A percentile compares a stretch with the other conserved stretches of the same genome.
Conservation (phyloP, 2,797 vertebrate genomes). For the Myotis vivesi region DNA sequence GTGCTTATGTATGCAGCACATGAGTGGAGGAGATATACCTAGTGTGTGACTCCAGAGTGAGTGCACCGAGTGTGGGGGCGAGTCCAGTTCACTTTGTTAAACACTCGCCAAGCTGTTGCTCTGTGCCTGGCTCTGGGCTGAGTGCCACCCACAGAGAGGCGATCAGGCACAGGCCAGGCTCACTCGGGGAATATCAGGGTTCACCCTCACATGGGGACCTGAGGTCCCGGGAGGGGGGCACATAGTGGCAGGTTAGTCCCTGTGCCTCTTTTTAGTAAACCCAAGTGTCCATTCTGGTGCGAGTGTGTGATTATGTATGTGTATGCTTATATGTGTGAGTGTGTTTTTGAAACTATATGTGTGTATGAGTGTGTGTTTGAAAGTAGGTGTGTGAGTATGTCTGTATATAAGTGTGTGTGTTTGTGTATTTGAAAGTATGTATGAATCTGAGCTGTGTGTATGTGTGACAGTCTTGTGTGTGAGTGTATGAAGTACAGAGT, state of each 20-base stretch:
- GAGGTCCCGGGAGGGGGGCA: background rate
- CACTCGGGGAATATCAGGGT: background rate
- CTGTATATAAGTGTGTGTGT: background rate
- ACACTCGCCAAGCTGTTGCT: too few relatives aligned
- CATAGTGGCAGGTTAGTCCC: background rate
- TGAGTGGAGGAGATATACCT: too few relatives aligned
- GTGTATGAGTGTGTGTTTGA: background rate
- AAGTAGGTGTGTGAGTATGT: background rate
- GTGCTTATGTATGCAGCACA: accelerated
- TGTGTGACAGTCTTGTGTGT: background rate
- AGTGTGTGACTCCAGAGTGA: background rate
- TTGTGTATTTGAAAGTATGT: background rate
- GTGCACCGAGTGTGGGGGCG: background rate
- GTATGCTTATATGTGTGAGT: background rate
- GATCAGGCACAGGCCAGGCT: background rate
- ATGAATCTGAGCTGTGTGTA: background rate
- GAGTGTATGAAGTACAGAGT: too few relatives aligned
- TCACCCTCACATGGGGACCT: background rate
- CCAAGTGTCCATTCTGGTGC: background rate
- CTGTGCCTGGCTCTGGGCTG: background rate
- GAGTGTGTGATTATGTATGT: too few relatives aligned
- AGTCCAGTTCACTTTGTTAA: background rate
- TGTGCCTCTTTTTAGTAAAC: background rate
- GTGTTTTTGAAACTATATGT: background rate
- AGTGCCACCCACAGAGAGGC: background rate